A percentile compares a stretch with the other conserved stretches of the same genome.
These are phyloP conservation scores for Drepanosiphum platanoidis DNA, from an alignment of 2,888 invertebrate species.

Conservation along the genomic window DNA sequence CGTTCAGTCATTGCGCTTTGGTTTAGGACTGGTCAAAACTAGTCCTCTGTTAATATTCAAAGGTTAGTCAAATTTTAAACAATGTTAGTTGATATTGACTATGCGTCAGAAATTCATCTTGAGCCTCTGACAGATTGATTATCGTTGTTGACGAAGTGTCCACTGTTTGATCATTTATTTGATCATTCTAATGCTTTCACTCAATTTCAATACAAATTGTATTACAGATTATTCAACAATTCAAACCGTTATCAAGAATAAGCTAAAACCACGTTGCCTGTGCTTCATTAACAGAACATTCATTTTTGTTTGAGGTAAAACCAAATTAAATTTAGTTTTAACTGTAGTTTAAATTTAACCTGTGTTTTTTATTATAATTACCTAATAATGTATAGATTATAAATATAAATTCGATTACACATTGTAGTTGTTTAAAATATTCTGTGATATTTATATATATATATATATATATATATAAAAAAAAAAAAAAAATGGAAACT, in stretches of 20 bases:
- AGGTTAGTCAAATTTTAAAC: slow-evolving; percentile 60
- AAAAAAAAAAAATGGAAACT: slow-evolving; percentile 10
- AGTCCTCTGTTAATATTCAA: slow-evolving; percentile 44
- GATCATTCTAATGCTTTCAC: slow-evolving; percentile 30
- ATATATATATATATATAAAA: too few relatives aligned
- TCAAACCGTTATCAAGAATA: slow-evolving; percentile 45
- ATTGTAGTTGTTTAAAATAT: background rate
- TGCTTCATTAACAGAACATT: slow-evolving; percentile 43
- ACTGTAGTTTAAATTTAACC: slow-evolving; percentile 10
- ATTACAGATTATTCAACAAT: slow-evolving; percentile 59
- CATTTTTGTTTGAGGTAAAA: slow-evolving; percentile 59
- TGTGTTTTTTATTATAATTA: background rate
- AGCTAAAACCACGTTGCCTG: slow-evolving; percentile 54
- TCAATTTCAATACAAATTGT: slow-evolving; percentile 57
- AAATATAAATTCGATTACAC: background rate
- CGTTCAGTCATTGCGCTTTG: slow-evolving; percentile 38
- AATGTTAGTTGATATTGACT: slow-evolving; percentile 34
- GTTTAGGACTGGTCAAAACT: slow-evolving; percentile 51
- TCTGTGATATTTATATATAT: background rate
- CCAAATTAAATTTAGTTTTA: slow-evolving; percentile 45
- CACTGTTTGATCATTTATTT: slow-evolving; percentile 49
- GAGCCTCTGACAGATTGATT: slow-evolving; percentile 55
- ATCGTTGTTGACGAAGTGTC: slow-evolving; percentile 57
- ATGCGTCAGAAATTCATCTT: slow-evolving; percentile 43
- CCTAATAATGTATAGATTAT: too few relatives aligned